Evolutionary conservation across 1,140 invertebrate genomes (phyloP), one percentile per base, ranked within the genome.

Genomic region (Bicyclus anynana): DNA sequence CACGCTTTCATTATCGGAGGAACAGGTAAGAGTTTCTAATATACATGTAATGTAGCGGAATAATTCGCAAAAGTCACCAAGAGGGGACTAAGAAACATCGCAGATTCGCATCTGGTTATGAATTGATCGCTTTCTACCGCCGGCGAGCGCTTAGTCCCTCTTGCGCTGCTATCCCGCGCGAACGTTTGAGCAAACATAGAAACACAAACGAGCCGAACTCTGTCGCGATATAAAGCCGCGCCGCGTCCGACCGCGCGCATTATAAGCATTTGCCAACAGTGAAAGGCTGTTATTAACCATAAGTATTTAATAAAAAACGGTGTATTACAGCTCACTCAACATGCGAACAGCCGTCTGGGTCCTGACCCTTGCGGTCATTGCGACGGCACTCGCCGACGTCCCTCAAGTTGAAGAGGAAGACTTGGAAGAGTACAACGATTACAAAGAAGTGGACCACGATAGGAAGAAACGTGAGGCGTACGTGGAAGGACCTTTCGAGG

Each of bases 321-420:
- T 40, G 29, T 47, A 58, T 67, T 59, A 47, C 62, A 65, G 59
- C 67, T 72, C 59, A 75, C 69, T 67, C 69, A 64, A 72, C 47
- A 86, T 86, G 80, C 71, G 76, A 65, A 53, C 66, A 44, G 60
- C 67, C 38, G 52, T 83, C 62, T 77, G 67, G 65, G 48, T 83
- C 35, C 54, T 81, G n/a, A 46, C 69, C 33, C 55, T 80, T n/a
- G 74, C 67, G 53, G 73, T 67, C 14, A 54, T 67, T 42, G 75
- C 73, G 23, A 77, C 67, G 21, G 72, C 73, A n/a, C 52, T 73
- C 17, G 71, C 65, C 12, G 78, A 85, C 10, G 74, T 83, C 33
- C 74, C 80, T 1, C 80, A 77, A 77, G 74, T 84, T 3, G 82
- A 87, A 38, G 84, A 89, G 37, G 84, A 86, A 42, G 80, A 86